A percentile compares a stretch with the other conserved stretches of the same genome.
Conservation (phyloP, 2,113 vertebrate species). For the Atlantisia rogersi region DNA sequence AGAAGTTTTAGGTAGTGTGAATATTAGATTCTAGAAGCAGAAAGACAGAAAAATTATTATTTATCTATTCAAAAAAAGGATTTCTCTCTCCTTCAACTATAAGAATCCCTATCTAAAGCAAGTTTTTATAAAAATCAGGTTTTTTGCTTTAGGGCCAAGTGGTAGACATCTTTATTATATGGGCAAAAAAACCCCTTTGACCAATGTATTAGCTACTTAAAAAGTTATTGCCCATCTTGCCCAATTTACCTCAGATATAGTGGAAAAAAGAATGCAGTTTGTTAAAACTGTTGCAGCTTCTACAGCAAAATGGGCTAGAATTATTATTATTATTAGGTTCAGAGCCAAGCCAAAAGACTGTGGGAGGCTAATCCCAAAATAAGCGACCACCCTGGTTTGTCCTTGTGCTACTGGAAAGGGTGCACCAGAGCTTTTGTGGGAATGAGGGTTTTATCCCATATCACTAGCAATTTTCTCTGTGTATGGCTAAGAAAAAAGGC, state of each 20-base stretch:
- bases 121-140: not conserved
- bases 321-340: not conserved
- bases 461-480: constrained; percentile 16
- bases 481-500: not conserved
- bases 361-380: not conserved
- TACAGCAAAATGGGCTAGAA: not conserved
- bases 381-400: not conserved
- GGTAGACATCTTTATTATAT: not conserved
- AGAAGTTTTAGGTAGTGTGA: not conserved
- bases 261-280: not conserved
- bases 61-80: too few relatives aligned
- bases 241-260: not conserved
- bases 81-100: not conserved
- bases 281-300: not conserved
- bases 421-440: not conserved
- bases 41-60: not conserved
- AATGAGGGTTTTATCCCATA: constrained; percentile 1
- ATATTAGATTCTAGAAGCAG: not conserved
- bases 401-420: not conserved
- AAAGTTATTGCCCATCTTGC: not conserved
- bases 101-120: not conserved
- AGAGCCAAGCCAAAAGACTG: not conserved
- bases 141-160: not conserved
- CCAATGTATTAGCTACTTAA: not conserved
- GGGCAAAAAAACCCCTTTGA: not conserved